These are phyloP conservation scores for rabbit (Oryctolagus cuniculus) DNA, from an alignment of 2,113 vertebrate species.

Conservation along the genomic window mOryCun1.1 NC_091433.1:11667501-11668000, in stretches of 20 bases:
- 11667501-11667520: background rate
- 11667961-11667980: background rate
- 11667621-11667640: background rate
- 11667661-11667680: background rate
- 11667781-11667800: background rate
- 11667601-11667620: background rate
- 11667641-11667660: background rate
- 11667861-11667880: slow-evolving; percentile 44
- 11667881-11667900: background rate
- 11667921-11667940: background rate
- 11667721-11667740: background rate
- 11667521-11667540: background rate
- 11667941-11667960: background rate
- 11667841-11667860: slow-evolving; percentile 10
- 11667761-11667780: background rate
- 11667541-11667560: slow-evolving; percentile 47
- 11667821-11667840: background rate
- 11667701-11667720: slow-evolving; percentile 32
- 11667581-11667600: slow-evolving; percentile 39
- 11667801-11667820: slow-evolving; percentile 21
- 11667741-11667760: background rate
- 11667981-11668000: no score
- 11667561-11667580: slow-evolving; percentile 56
- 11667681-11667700: background rate
- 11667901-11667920: slow-evolving; percentile 4